A percentile compares a stretch with the other conserved stretches of the same genome.
Conservation (phyloP, 2,888 invertebrate genomes). For the Drosophila silvestris region DNA sequence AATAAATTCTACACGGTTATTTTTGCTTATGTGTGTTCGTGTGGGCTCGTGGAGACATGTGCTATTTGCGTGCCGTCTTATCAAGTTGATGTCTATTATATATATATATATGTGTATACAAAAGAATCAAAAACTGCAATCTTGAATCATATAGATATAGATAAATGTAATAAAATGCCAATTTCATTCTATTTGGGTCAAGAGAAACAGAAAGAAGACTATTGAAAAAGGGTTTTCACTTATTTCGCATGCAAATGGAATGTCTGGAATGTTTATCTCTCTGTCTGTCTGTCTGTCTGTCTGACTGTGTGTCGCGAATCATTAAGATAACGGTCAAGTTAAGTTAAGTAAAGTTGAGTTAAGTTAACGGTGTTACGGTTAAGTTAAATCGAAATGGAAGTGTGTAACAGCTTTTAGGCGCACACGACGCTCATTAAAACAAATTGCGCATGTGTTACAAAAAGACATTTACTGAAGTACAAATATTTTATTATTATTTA, state of each 20-base stretch:
- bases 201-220: background rate
- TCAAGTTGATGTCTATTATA: slow-evolving; percentile 50
- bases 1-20: slow-evolving; percentile 31
- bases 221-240: slow-evolving; percentile 3
- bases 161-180: slow-evolving; percentile 27
- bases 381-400: slow-evolving; percentile 7
- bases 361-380: slow-evolving; percentile 22
- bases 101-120: background rate
- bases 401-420: slow-evolving; percentile 24
- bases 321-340: slow-evolving; percentile 37
- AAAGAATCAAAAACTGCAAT: slow-evolving; percentile 17
- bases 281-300: background rate
- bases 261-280: slow-evolving; percentile 30
- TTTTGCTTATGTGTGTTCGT: slow-evolving; percentile 5
- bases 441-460: slow-evolving; percentile 57
- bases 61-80: slow-evolving; percentile 58
- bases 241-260: slow-evolving; percentile 54
- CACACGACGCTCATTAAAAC: slow-evolving; percentile 52
- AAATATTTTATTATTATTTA: slow-evolving; percentile 24
- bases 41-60: slow-evolving; percentile 24
- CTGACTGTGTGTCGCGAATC: slow-evolving; percentile 5
- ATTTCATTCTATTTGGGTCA: slow-evolving; percentile 18
- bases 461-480: slow-evolving; percentile 42
- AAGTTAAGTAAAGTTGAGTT: slow-evolving; percentile 14
- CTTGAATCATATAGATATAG: slow-evolving; percentile 18